Conservation (phyloP, 1,140 invertebrate species). For the Neuroterus valhalla region DNA sequence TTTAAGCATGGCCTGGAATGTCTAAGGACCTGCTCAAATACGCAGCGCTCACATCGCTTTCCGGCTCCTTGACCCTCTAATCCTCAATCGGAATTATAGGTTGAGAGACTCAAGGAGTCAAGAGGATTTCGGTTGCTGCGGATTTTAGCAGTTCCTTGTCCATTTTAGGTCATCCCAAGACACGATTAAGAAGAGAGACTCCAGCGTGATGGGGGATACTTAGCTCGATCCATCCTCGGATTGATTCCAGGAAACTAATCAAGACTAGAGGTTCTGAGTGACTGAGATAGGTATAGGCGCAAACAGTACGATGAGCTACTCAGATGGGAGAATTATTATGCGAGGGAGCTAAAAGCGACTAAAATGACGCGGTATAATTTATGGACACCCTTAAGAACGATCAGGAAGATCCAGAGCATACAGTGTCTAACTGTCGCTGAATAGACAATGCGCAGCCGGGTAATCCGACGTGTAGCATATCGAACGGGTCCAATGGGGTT, state of each 20-base stretch:
- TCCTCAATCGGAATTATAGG: too few relatives aligned
- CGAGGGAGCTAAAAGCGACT: background rate
- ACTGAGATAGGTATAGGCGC: slow-evolving; percentile 3
- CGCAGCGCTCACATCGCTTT: too few relatives aligned
- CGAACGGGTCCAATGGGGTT: slow-evolving; percentile 19
- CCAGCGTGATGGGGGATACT: too few relatives aligned
- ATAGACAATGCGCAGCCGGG: slow-evolving; percentile 29
- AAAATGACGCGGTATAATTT: slow-evolving; percentile 27
- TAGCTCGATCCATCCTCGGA: background rate
- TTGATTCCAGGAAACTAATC: background rate
- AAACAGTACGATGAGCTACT: slow-evolving; percentile 1
- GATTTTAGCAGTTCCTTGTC: too few relatives aligned
- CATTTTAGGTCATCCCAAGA: too few relatives aligned
- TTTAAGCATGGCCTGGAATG: too few relatives aligned
- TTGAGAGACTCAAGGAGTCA: too few relatives aligned
- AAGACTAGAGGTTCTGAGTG: background rate
- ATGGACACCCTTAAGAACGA: slow-evolving; percentile 28
- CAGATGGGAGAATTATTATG: background rate
- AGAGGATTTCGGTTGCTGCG: too few relatives aligned
- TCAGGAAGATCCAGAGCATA: slow-evolving; percentile 23
- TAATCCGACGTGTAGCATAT: slow-evolving; percentile 27
- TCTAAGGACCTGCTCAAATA: too few relatives aligned
- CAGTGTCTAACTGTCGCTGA: slow-evolving; percentile 26
- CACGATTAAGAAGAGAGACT: too few relatives aligned
- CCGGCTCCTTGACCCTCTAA: too few relatives aligned